phyloP scores from a whole-genome alignment of 2,888 invertebrate species.

The Peribatodes rhomboidaria region DNA sequence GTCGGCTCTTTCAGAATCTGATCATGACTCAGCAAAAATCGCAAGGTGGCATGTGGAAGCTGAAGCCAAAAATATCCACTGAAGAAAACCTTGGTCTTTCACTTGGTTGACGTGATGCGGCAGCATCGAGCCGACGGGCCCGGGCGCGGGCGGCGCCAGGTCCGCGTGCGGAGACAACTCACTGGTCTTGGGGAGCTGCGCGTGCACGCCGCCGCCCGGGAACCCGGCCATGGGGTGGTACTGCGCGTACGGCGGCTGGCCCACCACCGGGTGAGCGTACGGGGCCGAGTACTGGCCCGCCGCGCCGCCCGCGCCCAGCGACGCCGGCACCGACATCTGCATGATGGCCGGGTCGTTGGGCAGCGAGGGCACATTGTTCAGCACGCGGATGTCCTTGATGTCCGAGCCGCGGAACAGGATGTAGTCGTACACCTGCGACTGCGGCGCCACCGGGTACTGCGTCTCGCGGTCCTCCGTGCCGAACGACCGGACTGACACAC shows the following conservation, averaged over 20 bases:
- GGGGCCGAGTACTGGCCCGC: constrained; percentile 87
- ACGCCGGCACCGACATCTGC: constrained; percentile 93
- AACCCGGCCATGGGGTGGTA: constrained; percentile 85
- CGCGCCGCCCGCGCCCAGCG: constrained; percentile 87
- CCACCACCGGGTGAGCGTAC: constrained; percentile 91
- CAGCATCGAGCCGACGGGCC: constrained; percentile 81
- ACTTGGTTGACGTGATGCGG: constrained; percentile 81
- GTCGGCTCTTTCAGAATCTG: constrained; percentile 40
- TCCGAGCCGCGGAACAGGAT: constrained; percentile 99
- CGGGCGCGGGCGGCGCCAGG: constrained; percentile 69
- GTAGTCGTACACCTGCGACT: constrained; percentile 99
- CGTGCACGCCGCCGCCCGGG: constrained; percentile 78
- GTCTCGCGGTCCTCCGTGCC: constrained; percentile 99
- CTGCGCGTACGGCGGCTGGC: constrained; percentile 82
- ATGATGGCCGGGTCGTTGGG: constrained; percentile 99
- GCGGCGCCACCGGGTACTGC: constrained; percentile 97
- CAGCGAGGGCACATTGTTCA: constrained; percentile 94
- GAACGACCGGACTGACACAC: constrained; percentile 96
- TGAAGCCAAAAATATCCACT: constrained; percentile 65
- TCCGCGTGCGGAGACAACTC: constrained; percentile 85
- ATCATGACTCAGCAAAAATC: constrained; percentile 71
- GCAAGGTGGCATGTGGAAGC: constrained; percentile 77
- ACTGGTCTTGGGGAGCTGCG: constrained; percentile 83
- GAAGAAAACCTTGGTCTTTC: constrained; percentile 86
- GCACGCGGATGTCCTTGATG: constrained; percentile 99